A percentile compares a stretch with the other conserved stretches of the same genome.
phyloP scores from a whole-genome alignment of 2,113 vertebrate species.

The Eira barbara region DNA sequence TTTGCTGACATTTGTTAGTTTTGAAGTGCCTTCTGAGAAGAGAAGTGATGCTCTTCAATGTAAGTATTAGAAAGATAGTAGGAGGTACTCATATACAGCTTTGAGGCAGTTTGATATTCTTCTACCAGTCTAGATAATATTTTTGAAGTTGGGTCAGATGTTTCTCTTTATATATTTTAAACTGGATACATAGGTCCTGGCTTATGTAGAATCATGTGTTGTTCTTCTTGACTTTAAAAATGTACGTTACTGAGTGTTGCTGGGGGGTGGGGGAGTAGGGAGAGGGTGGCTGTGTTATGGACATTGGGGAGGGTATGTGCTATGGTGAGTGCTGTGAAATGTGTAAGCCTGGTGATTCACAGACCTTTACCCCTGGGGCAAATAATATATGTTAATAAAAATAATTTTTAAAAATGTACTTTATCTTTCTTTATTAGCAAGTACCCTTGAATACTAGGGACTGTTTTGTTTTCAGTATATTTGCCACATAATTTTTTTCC shows the following conservation, averaged over 20 bases:
- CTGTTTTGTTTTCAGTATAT: slow-evolving; percentile 5
- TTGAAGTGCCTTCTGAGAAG: slow-evolving; percentile 38
- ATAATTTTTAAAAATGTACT: neutral
- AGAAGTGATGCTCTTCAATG: neutral
- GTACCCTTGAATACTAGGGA: neutral
- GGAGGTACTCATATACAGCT: neutral
- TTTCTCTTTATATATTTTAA: neutral
- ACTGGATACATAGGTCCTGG: neutral
- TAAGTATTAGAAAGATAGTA: slow-evolving; percentile 9
- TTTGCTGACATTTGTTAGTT: slow-evolving; percentile 39
- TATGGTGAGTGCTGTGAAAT: no score
- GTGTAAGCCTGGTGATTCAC: no score
- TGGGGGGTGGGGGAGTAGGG: no score
- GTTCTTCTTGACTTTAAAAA: neutral
- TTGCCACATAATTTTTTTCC: neutral
- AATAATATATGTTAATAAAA: no score
- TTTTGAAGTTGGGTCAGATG: neutral
- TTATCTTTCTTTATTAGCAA: slow-evolving; percentile 30
- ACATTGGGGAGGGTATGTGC: no score
- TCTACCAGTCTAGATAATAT: neutral
- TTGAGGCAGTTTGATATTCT: slow-evolving; percentile 30
- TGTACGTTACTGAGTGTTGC: neutral
- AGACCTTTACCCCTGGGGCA: no score
- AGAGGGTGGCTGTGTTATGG: no score
- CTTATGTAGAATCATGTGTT: neutral